Conservation (phyloP, 1,140 invertebrate genomes). For the Galleria mellonella region DNA sequence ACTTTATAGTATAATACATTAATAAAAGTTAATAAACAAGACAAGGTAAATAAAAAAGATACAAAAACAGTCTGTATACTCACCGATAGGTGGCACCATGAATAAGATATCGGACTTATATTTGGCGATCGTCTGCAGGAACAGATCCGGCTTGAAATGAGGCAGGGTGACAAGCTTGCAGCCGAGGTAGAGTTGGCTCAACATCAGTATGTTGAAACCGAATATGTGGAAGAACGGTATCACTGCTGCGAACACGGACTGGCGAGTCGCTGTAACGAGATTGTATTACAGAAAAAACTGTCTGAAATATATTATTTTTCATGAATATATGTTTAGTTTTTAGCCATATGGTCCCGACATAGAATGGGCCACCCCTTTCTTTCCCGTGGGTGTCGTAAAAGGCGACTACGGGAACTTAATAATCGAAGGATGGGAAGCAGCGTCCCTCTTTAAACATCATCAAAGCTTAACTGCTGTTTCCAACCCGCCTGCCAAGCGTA, state of each 20-base stretch:
- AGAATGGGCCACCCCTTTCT: too few species aligned
- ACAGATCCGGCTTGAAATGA: constrained; percentile 82
- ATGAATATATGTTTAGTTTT: too few species aligned
- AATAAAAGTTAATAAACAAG: too few species aligned
- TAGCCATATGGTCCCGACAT: too few species aligned
- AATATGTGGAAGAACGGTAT: constrained; percentile 94
- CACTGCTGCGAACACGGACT: constrained; percentile 78
- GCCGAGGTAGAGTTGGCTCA: constrained; percentile 78
- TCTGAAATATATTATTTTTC: background rate
- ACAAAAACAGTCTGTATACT: constrained; percentile 21
- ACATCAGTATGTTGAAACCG: constrained; percentile 79
- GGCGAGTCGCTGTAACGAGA: constrained; percentile 51
- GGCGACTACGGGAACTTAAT: too few species aligned
- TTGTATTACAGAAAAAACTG: constrained; percentile 10
- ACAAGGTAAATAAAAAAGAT: too few species aligned
- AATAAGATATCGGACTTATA: constrained; percentile 76
- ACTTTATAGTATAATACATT: too few species aligned
- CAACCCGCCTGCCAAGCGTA: too few species aligned
- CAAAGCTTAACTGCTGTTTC: too few species aligned
- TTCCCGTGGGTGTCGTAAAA: too few species aligned
- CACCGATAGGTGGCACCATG: constrained; percentile 80
- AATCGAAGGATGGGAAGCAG: too few species aligned
- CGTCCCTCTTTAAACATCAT: too few species aligned
- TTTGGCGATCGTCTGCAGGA: constrained; percentile 75
- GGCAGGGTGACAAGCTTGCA: constrained; percentile 82